Percentiles rank a stretch among this genome's conserved stretches.
Evolutionary conservation across 2,888 invertebrate genomes (phyloP).

Genomic region (Drosophila hamatofila): DNA sequence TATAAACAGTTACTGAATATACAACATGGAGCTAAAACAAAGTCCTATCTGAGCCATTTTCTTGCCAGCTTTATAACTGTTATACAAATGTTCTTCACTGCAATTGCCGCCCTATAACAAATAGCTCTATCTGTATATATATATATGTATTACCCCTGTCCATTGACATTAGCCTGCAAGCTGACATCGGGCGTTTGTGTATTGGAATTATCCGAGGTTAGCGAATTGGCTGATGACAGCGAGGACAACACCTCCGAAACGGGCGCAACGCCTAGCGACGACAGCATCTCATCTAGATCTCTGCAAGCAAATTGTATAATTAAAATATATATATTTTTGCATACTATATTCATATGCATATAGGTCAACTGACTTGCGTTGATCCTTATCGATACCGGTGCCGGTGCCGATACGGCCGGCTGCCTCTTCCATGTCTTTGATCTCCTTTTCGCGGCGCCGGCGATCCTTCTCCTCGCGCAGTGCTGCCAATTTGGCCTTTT

Average conservation of each 20-base stretch:
- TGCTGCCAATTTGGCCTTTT: slow-evolving; percentile 95
- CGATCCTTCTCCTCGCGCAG: slow-evolving; percentile 95
- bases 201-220: slow-evolving; percentile 92
- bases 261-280: slow-evolving; percentile 94
- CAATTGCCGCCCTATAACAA: background rate
- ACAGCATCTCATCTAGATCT: slow-evolving; percentile 94
- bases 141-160: slow-evolving; percentile 74
- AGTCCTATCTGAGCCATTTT: background rate
- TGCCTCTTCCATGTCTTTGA: slow-evolving; percentile 93
- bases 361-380: slow-evolving; percentile 79
- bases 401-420: slow-evolving; percentile 85
- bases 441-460: slow-evolving; percentile 93
- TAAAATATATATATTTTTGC: background rate
- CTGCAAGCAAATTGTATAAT: slow-evolving; percentile 75
- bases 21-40: background rate
- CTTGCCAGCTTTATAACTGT: background rate
- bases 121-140: background rate
- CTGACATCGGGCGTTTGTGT: slow-evolving; percentile 93
- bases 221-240: slow-evolving; percentile 92
- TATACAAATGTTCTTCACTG: background rate
- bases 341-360: background rate
- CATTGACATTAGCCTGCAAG: slow-evolving; percentile 87
- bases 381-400: slow-evolving; percentile 84
- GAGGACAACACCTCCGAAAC: slow-evolving; percentile 94
- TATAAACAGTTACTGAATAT: background rate